Percentiles rank a stretch among this genome's conserved stretches.
phyloP scores from a whole-genome alignment of 2,797 vertebrate species.

The Parotocinclus haroldoi region DNA sequence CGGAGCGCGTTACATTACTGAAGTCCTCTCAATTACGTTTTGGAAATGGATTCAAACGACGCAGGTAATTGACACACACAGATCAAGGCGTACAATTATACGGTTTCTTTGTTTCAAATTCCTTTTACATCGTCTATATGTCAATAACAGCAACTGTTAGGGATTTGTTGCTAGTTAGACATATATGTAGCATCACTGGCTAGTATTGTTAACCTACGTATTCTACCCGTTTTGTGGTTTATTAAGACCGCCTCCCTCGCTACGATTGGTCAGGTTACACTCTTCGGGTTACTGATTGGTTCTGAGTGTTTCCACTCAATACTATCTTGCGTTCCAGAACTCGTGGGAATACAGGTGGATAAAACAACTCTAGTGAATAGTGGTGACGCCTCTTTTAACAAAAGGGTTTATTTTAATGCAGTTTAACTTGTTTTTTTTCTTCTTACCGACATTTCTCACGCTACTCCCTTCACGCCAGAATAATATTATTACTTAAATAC shows the following conservation, averaged over 20 bases:
- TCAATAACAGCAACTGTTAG: neutral
- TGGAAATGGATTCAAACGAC: conserved; percentile 42
- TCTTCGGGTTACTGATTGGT: neutral
- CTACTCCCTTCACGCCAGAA: no score
- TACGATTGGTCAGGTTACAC: neutral
- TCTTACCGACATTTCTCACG: no score
- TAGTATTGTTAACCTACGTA: no score
- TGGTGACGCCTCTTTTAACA: neutral
- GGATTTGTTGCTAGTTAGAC: conserved; percentile 4
- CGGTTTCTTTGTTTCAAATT: neutral
- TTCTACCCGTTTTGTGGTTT: neutral
- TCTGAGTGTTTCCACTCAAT: neutral
- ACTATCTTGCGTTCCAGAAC: neutral
- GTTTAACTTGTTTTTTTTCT: no score
- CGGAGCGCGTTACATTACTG: neutral
- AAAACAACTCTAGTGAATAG: neutral
- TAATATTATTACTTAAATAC: no score
- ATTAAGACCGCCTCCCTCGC: neutral
- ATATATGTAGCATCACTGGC: neutral
- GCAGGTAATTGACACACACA: conserved; percentile 25
- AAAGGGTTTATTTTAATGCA: neutral
- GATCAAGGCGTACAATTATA: neutral
- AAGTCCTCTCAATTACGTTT: neutral
- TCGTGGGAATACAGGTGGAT: neutral
- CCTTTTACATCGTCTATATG: neutral